phyloP scores from a whole-genome alignment of 2,113 vertebrate genomes.

The Siniperca knerii region DNA sequence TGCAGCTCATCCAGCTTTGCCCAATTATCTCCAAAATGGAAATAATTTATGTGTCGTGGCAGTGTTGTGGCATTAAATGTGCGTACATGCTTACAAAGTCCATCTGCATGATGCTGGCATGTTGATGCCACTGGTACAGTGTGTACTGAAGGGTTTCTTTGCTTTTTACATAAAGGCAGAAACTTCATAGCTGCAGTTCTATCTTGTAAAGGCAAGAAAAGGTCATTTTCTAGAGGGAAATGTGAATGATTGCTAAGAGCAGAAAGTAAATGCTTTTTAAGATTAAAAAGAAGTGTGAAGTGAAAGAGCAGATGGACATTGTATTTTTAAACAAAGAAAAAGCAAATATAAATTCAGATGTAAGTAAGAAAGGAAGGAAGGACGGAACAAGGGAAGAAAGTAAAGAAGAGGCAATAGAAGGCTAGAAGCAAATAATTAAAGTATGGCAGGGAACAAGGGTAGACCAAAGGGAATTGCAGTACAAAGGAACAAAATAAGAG shows the following conservation, averaged over 20 bases:
- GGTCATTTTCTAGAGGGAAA: background rate
- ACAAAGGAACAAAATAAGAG: background rate
- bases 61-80: constrained; percentile 18
- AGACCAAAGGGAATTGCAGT: background rate
- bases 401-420: background rate
- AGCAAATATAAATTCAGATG: background rate
- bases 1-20: background rate
- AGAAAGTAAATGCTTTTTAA: background rate
- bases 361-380: too few species aligned
- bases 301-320: background rate
- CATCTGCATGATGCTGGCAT: background rate
- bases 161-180: constrained; percentile 1
- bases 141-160: background rate
- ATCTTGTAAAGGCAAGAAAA: background rate
- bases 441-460: background rate
- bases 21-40: constrained; percentile 20
- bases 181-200: background rate
- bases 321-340: background rate
- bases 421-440: background rate
- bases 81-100: background rate
- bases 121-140: background rate
- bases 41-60: constrained; percentile 44
- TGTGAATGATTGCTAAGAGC: background rate
- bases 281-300: background rate
- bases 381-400: background rate